Evolutionary conservation across 2,113 vertebrate species (phyloP), one percentile per base, ranked within the genome.

Genomic region (Cinclus mexicanus): DNA sequence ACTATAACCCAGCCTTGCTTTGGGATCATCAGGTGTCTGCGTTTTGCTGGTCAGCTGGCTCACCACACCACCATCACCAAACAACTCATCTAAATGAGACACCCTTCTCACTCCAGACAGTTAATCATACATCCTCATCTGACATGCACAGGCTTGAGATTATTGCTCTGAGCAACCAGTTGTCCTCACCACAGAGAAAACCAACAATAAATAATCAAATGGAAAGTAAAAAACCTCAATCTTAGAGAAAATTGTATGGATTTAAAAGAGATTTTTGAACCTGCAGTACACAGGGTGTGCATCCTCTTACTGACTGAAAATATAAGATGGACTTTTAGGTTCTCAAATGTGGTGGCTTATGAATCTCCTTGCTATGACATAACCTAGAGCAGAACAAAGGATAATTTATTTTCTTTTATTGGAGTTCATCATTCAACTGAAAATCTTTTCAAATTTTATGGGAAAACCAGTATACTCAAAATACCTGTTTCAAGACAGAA

Each of bases 141-240:
- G 83, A 93, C 88, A 95, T 67, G 55, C 8, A 3, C 44, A 79
- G 69, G 41, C 29, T 80, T 90, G 69, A 69, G 72, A 70, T 89
- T 92, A 87, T 50, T 88, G 50, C 69, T 91, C 39, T 70, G 21
- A 79, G 65, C 3, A 2, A 61, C 23, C 19, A 22, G n/a, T 35
- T 87, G 94, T 74, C 20, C 41, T 94, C 70, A 80, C 39, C 10
- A 7, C 24, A 69, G 46, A 86, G 61, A 56, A 84, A 91, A n/a
- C 6, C 33, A 91, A 78, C 12, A 77, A 72, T 33, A 83, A 74
- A 94, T 88, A 95, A 92, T 56, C 65, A 91, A 83, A 95, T 39
- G 42, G 41, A 77, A 90, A 31, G 12, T 33, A 21, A 63, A 77
- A 56, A 2, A 16, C 4, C 22, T 61, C 29, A 88, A 11, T 8